Conservation (phyloP, 1,140 invertebrate genomes). For the Whitmania pigra region DNA sequence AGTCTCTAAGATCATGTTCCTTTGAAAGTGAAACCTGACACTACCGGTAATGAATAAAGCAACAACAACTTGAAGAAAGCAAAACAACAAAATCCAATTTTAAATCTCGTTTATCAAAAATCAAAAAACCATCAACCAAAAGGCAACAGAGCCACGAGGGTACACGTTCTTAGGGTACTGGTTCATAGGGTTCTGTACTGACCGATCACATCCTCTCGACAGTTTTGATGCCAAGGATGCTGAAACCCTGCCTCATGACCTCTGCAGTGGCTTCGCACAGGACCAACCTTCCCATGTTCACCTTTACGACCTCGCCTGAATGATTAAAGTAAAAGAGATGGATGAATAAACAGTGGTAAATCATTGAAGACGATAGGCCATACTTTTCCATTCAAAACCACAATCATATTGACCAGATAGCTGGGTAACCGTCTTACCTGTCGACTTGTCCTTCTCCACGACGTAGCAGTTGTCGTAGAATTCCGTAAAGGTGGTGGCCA, state of each 20-base stretch:
- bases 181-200: not conserved
- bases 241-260: constrained; percentile 72
- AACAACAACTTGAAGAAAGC: too few relatives aligned
- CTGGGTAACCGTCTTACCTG: constrained; percentile 26
- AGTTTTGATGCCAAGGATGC: constrained; percentile 80
- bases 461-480: constrained; percentile 98
- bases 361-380: too few relatives aligned
- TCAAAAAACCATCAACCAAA: not conserved
- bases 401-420: too few relatives aligned
- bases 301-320: constrained; percentile 60
- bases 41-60: not conserved
- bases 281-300: constrained; percentile 74
- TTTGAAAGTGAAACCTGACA: too few relatives aligned
- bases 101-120: too few relatives aligned
- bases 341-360: too few relatives aligned
- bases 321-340: not conserved
- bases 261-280: constrained; percentile 81
- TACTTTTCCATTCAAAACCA: too few relatives aligned
- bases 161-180: not conserved
- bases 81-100: too few relatives aligned
- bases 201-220: constrained; percentile 73
- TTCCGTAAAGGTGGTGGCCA: constrained; percentile 79
- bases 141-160: not conserved
- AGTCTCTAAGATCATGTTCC: too few relatives aligned
- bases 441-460: constrained; percentile 60